These are phyloP conservation scores for Ganaspis brasiliensis DNA, from an alignment of 2,888 invertebrate species.

Conservation along the genomic window DNA sequence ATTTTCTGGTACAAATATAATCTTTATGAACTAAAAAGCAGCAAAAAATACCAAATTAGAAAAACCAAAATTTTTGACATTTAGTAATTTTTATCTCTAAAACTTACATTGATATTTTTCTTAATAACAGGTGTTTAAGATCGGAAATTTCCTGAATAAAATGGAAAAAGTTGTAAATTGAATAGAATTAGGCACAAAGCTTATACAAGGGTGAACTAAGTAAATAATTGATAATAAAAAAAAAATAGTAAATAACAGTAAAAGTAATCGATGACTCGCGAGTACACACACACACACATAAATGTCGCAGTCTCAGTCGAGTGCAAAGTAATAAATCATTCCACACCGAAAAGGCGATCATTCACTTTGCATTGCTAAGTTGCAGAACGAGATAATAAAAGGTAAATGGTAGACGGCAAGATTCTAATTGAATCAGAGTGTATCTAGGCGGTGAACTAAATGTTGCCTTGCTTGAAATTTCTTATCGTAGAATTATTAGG, in stretches of 20 bases:
- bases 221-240: too few species aligned
- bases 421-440: constrained; percentile 30
- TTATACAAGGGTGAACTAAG: too few species aligned
- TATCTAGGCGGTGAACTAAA: constrained; percentile 26
- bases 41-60: too few species aligned
- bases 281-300: background rate
- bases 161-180: too few species aligned
- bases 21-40: too few species aligned
- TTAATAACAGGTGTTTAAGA: too few species aligned
- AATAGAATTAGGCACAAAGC: too few species aligned
- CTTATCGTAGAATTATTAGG: constrained; percentile 16
- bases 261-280: background rate
- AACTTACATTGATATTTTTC: too few species aligned
- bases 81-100: too few species aligned
- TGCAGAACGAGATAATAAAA: constrained; percentile 29
- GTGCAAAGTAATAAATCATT: constrained; percentile 22
- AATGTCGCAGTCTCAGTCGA: background rate
- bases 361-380: constrained; percentile 37
- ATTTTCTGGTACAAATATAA: too few species aligned
- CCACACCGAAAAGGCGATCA: constrained; percentile 11
- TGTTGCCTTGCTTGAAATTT: background rate
- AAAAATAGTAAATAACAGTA: background rate
- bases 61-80: too few species aligned
- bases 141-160: too few species aligned
- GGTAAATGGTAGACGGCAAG: background rate